These are phyloP conservation scores for Andrena camellia DNA, from an alignment of 2,888 invertebrate species.

Conservation along the genomic window DNA sequence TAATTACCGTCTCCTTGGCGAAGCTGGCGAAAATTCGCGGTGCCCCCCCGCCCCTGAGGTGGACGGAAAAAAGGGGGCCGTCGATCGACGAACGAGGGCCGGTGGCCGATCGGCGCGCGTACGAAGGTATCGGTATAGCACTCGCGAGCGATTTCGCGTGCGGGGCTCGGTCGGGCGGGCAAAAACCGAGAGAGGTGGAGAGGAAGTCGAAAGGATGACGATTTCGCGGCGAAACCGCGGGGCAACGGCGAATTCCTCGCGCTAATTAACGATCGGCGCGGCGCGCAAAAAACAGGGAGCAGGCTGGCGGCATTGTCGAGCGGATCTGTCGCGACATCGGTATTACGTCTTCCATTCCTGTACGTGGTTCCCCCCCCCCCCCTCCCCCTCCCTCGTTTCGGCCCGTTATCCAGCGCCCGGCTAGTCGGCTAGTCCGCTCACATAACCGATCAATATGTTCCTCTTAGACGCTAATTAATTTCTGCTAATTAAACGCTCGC, in stretches of 20 bases:
- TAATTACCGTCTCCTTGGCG: background rate
- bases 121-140: conserved; percentile 11
- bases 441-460: conserved; percentile 79
- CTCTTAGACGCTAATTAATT: conserved; percentile 79
- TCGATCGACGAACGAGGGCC: conserved; percentile 1
- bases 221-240: conserved; percentile 65
- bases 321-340: conserved; percentile 72
- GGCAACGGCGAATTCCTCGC: conserved; percentile 68
- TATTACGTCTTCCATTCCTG: conserved; percentile 70
- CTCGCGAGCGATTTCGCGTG: conserved; percentile 16
- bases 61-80: background rate
- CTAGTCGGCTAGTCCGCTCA: conserved; percentile 65
- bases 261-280: conserved; percentile 75
- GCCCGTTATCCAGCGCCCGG: conserved; percentile 21
- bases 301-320: conserved; percentile 70
- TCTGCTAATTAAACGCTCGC: conserved; percentile 77
- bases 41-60: background rate
- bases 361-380: conserved; percentile 39
- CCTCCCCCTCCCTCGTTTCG: conserved; percentile 46
- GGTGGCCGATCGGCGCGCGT: background rate
- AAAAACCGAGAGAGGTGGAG: conserved; percentile 46
- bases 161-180: background rate
- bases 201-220: conserved; percentile 63
- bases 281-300: conserved; percentile 65
- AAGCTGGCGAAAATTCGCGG: conserved; percentile 3